These are phyloP conservation scores for Poecilia gillii DNA, from an alignment of 2,797 vertebrate genomes.

Conservation along the genomic window DNA sequence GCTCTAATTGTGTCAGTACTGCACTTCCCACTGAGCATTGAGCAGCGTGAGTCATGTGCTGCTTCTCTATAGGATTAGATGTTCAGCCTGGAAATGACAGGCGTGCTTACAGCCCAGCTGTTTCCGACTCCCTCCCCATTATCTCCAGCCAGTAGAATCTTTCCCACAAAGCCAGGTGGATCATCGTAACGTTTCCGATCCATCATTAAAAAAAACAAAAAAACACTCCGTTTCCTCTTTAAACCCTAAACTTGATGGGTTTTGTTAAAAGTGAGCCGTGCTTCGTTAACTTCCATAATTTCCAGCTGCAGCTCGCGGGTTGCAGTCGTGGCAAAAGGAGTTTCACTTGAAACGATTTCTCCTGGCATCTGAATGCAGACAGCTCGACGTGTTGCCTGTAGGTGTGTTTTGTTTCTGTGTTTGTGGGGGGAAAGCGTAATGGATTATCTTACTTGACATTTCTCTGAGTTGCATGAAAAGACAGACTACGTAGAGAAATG, in stretches of 20 bases:
- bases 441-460: conserved; percentile 70
- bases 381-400: background rate
- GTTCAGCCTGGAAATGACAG: conserved; percentile 61
- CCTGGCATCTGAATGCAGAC: background rate
- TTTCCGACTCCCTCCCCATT: conserved; percentile 35
- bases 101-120: conserved; percentile 63
- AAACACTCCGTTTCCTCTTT: background rate
- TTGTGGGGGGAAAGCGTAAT: conserved; percentile 69
- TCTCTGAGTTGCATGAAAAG: conserved; percentile 68
- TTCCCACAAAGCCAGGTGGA: background rate
- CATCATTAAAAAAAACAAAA: too few species aligned
- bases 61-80: conserved; percentile 62
- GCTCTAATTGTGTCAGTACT: conserved; percentile 35
- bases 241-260: background rate
- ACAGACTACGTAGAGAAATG: conserved; percentile 61
- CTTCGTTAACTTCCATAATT: background rate
- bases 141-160: conserved; percentile 18
- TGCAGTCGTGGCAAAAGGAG: background rate
- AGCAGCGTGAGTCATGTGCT: conserved; percentile 51
- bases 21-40: conserved; percentile 52
- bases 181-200: background rate
- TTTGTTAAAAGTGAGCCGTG: background rate
- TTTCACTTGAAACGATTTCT: background rate
- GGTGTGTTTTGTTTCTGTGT: conserved; percentile 43
- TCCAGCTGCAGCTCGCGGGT: background rate